Conservation (phyloP, 2,113 vertebrate genomes). For the Albula glossodonta region DNA sequence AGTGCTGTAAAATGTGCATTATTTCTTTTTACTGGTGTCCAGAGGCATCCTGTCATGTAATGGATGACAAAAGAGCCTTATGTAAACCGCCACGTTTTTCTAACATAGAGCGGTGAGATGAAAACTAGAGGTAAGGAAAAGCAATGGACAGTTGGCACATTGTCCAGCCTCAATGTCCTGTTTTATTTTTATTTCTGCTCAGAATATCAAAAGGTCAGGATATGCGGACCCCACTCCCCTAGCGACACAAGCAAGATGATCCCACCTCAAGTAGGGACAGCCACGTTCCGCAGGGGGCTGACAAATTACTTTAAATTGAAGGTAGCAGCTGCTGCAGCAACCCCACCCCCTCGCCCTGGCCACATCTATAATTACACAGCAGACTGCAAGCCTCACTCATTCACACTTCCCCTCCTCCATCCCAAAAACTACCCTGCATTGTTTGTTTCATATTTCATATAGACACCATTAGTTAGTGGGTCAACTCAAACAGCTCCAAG, state of each 20-base stretch:
- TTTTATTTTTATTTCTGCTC: conserved; percentile 11
- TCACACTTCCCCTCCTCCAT: conserved; percentile 17
- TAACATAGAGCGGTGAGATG: not conserved
- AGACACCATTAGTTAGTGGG: not conserved
- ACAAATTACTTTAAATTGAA: conserved; percentile 37
- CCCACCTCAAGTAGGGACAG: conserved; percentile 16
- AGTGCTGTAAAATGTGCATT: not conserved
- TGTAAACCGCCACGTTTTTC: not conserved
- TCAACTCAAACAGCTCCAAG: too few relatives aligned
- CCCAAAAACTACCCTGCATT: not conserved
- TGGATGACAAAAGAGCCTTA: not conserved
- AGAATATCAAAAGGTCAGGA: conserved; percentile 24
- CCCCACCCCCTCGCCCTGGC: not conserved
- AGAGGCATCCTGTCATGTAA: not conserved
- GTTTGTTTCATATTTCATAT: not conserved
- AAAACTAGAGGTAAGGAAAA: not conserved
- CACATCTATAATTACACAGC: conserved; percentile 40
- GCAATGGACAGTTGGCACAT: not conserved
- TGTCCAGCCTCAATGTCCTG: not conserved
- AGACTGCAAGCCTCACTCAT: conserved; percentile 36
- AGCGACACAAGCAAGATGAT: conserved; percentile 34
- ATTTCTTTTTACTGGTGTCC: not conserved
- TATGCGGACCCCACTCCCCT: not conserved
- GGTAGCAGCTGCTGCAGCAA: conserved; percentile 47
- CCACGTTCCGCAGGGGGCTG: conserved; percentile 7